Base-by-base conservation (phyloP, 2,113 vertebrate genomes). In the Butastur rufipennis region DNA sequence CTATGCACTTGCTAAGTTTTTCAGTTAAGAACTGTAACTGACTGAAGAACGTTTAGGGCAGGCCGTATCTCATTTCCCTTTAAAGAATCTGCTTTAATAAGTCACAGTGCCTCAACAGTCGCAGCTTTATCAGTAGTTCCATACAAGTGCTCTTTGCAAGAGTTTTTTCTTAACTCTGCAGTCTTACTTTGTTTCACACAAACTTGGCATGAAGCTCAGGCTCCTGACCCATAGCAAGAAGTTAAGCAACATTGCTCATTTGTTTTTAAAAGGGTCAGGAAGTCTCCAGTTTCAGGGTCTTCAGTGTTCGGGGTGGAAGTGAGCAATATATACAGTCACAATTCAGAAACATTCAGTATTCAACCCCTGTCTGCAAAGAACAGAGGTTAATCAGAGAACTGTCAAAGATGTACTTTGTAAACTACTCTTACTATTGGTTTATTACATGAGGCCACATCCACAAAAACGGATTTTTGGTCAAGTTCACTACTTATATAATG, bases 261-360 rank as follows among this genome's bases (percentile, higher is more conserved):
- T 92, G 80, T 89, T 88, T 93, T 81, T 36, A n/a, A 59, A 92
- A 89, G 61, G 61, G 80, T 80, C 61, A 74, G 86, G 68, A 96
- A 87, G 80, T 47, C 85, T 93, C 84, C 82, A 81, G 63, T 90
- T 94, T 74, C 65, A 81, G 80, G 65, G 81, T 83, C 47, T 89
- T 78, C 59, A n/a, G 63, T 38, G n/a, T 21, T 92, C 0, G 0
- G 52, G n/a, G 40, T 52, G 19, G 53, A 90, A 15, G 11, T 23
- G 29, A 87, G 50, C 73, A 81, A 56, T 34, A 55, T 7, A 55
- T 16, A 40, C 19, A 81, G 42, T 17, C 43, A 45, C 68, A 80
- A 3, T 31, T 78, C 55, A 21, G 58, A 22, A 67, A 62, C 77
- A 43, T 25, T 40, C 47, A 71, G 62, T 53, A 42, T 43, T 71